These are phyloP conservation scores for Lophochroa leadbeateri DNA, from an alignment of 2,113 vertebrate species.

Conservation along the genomic window DNA sequence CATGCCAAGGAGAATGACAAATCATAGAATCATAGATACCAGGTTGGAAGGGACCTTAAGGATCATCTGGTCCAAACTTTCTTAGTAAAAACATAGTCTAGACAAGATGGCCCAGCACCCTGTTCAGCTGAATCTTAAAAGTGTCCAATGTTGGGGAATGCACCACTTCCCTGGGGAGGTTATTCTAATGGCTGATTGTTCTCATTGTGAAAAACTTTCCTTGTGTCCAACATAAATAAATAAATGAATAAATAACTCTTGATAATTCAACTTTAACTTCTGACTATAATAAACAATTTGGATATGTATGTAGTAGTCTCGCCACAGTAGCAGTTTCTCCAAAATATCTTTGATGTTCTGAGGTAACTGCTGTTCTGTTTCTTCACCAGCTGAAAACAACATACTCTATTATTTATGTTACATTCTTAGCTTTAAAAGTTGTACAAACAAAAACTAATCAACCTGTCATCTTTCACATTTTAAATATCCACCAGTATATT, in stretches of 20 bases:
- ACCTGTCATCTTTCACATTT: neutral
- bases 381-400: neutral
- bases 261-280: neutral
- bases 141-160: neutral
- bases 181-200: neutral
- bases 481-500: neutral
- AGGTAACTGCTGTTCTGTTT: neutral
- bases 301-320: neutral
- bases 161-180: neutral
- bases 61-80: neutral
- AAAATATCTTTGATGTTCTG: neutral
- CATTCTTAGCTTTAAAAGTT: neutral
- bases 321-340: neutral
- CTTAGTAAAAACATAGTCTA: neutral
- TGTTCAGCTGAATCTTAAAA: neutral
- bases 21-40: neutral
- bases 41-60: neutral
- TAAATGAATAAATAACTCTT: neutral
- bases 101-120: neutral
- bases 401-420: neutral
- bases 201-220: neutral
- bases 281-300: neutral
- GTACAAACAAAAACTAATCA: neutral
- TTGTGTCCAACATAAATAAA: neutral
- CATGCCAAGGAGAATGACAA: neutral